Percentiles rank a stretch among this genome's conserved stretches.
Evolutionary conservation across 1,140 invertebrate species (phyloP).

Genomic region (Pseudomyrmex sp.): DNA sequence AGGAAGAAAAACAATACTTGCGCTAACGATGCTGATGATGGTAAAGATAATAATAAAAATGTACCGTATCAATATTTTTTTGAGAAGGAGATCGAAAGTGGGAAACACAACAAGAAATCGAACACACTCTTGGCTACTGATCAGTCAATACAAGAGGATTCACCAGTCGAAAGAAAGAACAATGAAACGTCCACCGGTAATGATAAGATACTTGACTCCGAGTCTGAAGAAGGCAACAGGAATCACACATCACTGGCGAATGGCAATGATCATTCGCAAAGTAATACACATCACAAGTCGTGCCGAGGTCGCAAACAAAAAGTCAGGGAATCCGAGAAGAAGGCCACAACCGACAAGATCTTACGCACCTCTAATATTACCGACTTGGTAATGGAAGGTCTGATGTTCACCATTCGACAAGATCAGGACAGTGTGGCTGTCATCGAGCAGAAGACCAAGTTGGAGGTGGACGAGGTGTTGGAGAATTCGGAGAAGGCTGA

Average conservation of each 20-base stretch:
- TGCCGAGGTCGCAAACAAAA: conserved; percentile 34
- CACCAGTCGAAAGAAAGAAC: neutral
- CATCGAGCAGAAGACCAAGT: conserved; percentile 82
- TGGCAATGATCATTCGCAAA: neutral
- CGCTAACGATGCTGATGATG: neutral
- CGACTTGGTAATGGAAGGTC: conserved; percentile 82
- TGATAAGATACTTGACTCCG: neutral
- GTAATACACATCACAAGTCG: neutral
- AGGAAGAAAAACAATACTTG: neutral
- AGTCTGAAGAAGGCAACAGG: neutral
- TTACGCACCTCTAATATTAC: conserved; percentile 81
- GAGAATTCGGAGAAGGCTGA: conserved; percentile 84
- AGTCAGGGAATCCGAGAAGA: conserved; percentile 33
- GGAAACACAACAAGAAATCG: conserved; percentile 21
- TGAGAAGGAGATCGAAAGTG: conserved; percentile 79
- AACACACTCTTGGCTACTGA: neutral
- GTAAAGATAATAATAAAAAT: conserved; percentile 61
- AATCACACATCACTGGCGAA: neutral
- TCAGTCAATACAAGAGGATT: neutral
- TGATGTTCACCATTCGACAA: conserved; percentile 83
- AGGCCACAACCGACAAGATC: conserved; percentile 46
- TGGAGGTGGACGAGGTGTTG: conserved; percentile 82
- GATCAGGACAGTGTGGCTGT: conserved; percentile 80
- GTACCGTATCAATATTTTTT: conserved; percentile 81
- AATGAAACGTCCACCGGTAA: too few relatives aligned